Evolutionary conservation across 2,797 vertebrate genomes (phyloP), one percentile per base, ranked within the genome.

Genomic region (Leuciscus waleckii): DNA sequence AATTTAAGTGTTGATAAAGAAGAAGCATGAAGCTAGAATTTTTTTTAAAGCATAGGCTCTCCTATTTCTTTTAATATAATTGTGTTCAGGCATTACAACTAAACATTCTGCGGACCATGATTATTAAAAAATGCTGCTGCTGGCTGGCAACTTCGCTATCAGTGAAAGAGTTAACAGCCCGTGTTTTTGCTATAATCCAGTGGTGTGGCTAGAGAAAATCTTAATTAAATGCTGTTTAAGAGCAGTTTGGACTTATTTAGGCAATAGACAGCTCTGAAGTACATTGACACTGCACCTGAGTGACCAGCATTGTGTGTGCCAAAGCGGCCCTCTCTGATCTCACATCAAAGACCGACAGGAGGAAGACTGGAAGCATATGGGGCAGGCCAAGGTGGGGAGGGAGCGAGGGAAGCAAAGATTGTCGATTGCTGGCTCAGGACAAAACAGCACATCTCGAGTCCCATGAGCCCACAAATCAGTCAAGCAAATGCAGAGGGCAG

Each of bases 381-480:
- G 81, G 87, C 74, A 61, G 67, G 81, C 88, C 85, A 77, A 82
- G 83, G 83, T 86, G 84, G 68, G 23, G 29, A 84, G 11, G 46
- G 14, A 83, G 46, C 46, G 46, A 49, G 63, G 39, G 51, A 75
- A 43, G 77, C 79, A 46, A 21, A 46, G 39, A 46, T 51, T 61
- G 75, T 61, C 65, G 35, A 85, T 71, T 19, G 21, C 77, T 87
- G 78, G 77, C 16, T 81, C 54, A 51, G 78, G 63, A 63, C 70
- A 87, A 63, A 73, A 71, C 71, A 70, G 75, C 83, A 90, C 91
- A 91, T 91, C 85, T 88, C 88, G 43, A 16, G 85, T 94, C 90
- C 91, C 93, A 29, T 2, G 91, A 92, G 93, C 84, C 91, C 86
- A 93, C 93, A 93, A 93, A 94, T 94, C 94, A 94, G 90, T 92